Evolutionary conservation across 2,888 invertebrate species (phyloP).

Genomic region (Cyclophora punctaria): DNA sequence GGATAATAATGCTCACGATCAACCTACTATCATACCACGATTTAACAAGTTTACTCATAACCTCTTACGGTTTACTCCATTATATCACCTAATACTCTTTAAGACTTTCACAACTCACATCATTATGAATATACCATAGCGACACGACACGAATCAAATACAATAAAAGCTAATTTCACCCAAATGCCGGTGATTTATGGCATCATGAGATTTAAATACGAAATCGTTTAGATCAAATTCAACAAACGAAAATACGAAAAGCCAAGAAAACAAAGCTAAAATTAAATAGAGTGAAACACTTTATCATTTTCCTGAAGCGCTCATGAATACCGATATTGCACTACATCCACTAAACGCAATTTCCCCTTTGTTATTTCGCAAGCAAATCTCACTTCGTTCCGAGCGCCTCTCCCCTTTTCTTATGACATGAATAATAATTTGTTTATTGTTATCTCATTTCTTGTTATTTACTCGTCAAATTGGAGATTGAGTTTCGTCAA

Average conservation of each 20-base stretch:
- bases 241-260: background rate
- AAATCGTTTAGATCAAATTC: background rate
- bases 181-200: too few relatives aligned
- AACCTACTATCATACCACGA: slow-evolving; percentile 25
- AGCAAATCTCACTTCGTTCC: slow-evolving; percentile 37
- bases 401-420: slow-evolving; percentile 27
- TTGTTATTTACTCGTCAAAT: slow-evolving; percentile 33
- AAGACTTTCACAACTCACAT: too few relatives aligned
- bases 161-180: too few relatives aligned
- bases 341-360: slow-evolving; percentile 27
- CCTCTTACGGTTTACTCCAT: too few relatives aligned
- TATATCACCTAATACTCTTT: too few relatives aligned
- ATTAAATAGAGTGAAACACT: slow-evolving; percentile 12
- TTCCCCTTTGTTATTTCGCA: slow-evolving; percentile 37
- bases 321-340: slow-evolving; percentile 11
- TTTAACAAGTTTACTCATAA: too few relatives aligned
- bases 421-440: slow-evolving; percentile 52
- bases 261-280: background rate
- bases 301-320: slow-evolving; percentile 7
- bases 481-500: slow-evolving; percentile 31
- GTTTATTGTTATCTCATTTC: slow-evolving; percentile 50
- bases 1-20: slow-evolving; percentile 58
- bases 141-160: too few relatives aligned
- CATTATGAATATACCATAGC: too few relatives aligned
- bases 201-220: too few relatives aligned